Base-by-base conservation (phyloP, 2,888 invertebrate genomes). In the Rhagophthalmus giganteus region DNA sequence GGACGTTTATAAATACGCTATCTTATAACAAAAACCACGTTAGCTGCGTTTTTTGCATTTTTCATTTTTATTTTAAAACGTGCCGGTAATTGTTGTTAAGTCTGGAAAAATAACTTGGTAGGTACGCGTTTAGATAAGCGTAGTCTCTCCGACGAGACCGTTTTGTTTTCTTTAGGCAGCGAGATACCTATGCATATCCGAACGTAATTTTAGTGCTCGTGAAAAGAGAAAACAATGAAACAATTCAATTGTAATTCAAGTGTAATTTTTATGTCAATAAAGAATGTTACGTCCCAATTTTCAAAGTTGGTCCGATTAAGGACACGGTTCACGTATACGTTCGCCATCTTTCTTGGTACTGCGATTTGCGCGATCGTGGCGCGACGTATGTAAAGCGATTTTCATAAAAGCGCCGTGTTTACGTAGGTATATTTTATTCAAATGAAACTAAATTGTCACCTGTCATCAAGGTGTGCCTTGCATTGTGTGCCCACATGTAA, bases 391-490 rank as follows among this genome's bases (percentile, higher is more conserved):
- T 37, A 15, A 38, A 8, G 15, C 25, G 25, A 33, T 11, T 14
- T 16, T 30, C 28, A 10, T 20, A 26, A 24, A 16, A 16, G 31
- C 13, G 14, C 39, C 13, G 15, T 35, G 46, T 54, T 49, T 53
- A 49, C 53, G 59, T 57, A 55, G 59, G 59, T 54, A 47, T 38
- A 41, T 42, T 53, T 54, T 58, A 46, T 57, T 57, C 54, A 54
- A 57, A 55, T 44, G 50, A 48, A 54, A 55, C 48, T 48, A 61
- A 61, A 60, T 61, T 61, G 61, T 61, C 61, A 60, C 61, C 59
- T 61, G 61, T 60, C 61, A 61, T 61, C 55, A 58, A 61, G 61
- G 61, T 60, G 61, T 60, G 61, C 55, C 61, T 53, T 57, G 59
- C 54, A 61, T 61, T 61, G 61, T 61, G 40, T 58, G 55, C 59